phyloP scores from a whole-genome alignment of 1,140 invertebrate genomes.

The Aphaenogaster ashmeadi region DNA sequence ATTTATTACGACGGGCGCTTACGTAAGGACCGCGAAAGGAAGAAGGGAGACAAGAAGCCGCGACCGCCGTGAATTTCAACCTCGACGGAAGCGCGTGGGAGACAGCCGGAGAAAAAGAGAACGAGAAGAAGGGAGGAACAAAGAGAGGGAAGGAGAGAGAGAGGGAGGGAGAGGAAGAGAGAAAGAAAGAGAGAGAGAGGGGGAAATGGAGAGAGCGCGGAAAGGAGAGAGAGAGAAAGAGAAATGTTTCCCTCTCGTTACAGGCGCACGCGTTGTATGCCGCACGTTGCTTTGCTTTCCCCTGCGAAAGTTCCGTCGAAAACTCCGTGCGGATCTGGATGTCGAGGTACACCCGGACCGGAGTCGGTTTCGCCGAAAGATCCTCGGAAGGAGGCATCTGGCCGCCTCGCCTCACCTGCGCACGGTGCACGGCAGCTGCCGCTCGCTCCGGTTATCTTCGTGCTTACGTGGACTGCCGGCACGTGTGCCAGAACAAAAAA shows the following conservation, averaged over 20 bases:
- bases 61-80: constrained; percentile 7
- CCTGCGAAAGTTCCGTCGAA: constrained; percentile 68
- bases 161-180: not conserved
- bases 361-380: constrained; percentile 50
- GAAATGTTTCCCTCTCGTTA: not conserved
- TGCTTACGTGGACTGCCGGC: constrained; percentile 72
- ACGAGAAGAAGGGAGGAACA: not conserved
- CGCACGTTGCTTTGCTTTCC: constrained; percentile 43
- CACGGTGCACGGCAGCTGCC: constrained; percentile 66
- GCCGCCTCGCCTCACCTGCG: constrained; percentile 70
- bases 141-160: not conserved
- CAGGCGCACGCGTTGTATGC: constrained; percentile 18
- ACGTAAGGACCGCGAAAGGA: constrained; percentile 31
- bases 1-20: constrained; percentile 32
- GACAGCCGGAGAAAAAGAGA: not conserved
- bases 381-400: constrained; percentile 73
- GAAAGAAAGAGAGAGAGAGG: not conserved
- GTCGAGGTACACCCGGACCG: not conserved
- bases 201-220: not conserved
- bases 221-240: not conserved
- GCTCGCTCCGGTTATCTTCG: constrained; percentile 72
- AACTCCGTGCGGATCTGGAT: constrained; percentile 16
- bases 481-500: constrained; percentile 73
- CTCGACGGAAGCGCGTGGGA: constrained; percentile 37
- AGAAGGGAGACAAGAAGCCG: not conserved